Evolutionary conservation across 2,113 vertebrate species (phyloP), one percentile per base, ranked within the genome.

Genomic region (Petaurus breviceps): DNA sequence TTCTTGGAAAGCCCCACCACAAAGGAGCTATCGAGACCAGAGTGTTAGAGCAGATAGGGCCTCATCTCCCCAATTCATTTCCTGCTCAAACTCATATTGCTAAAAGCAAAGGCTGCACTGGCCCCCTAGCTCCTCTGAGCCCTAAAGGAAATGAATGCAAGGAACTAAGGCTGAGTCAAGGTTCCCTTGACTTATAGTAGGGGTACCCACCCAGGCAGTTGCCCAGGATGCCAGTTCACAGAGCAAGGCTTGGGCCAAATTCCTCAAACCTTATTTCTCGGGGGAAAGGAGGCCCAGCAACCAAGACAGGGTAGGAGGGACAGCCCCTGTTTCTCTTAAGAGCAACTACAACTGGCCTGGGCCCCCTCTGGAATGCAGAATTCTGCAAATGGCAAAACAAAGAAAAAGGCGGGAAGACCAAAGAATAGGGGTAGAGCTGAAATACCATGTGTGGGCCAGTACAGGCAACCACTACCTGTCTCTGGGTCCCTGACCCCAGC

Each of bases 1-100:
- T 99, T 99, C 98, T 98, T 98, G 98, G 98, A 99, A 99, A 98
- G 95, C 84, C 97, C 95, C 14, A 2, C 98, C 96, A 31, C 98
- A 98, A 95, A 96, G 91, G 94, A 96, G 97, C 92, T 52, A 97
- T 95, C 96, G 8, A 97, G 95, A 97, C 96, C 93, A 16, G 55
- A 51, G 90, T 95, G 96, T 93, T 49, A 92, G 61, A 96, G 91
- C 93, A 97, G 51, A 51, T 12, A 97, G 3, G 97, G 95, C 97
- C 96, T 96, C 95, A n/a, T 53, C 95, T 51, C 94, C 89, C 94
- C 94, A 57, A 91, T 92, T 96, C 96, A 92, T 51, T 98, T 98
- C 98, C 98, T 97, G 97, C 97, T 89, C 93, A 93, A 97, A 95
- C 97, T 96, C 93, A 96, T 92, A 97, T 97, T 97, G 98, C 98